Conservation (phyloP, 2,113 vertebrate species). For the Pygathrix nemaeus region DNA sequence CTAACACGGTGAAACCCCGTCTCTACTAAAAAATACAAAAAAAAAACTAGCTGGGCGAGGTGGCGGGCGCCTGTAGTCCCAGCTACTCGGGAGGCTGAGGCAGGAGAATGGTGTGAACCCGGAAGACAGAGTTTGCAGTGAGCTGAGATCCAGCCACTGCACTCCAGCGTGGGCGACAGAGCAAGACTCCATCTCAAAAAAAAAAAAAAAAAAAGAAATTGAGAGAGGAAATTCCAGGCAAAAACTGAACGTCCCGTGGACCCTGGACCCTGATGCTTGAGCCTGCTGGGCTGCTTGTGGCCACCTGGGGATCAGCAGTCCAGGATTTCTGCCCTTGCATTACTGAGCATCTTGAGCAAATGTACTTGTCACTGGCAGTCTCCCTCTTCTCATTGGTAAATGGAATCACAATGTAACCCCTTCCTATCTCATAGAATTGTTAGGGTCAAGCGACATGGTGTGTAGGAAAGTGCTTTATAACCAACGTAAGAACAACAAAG, state of each 20-base stretch:
- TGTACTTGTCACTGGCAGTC: not conserved
- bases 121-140: too few relatives aligned
- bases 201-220: not conserved
- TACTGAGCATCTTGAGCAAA: not conserved
- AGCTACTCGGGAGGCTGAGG: too few relatives aligned
- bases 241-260: not conserved
- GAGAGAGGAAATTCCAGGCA: not conserved
- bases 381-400: not conserved
- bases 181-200: too few relatives aligned
- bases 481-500: not conserved
- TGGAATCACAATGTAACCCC: rapidly evolving
- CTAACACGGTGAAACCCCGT: too few relatives aligned
- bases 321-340: not conserved
- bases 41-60: too few relatives aligned
- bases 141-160: too few relatives aligned
- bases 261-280: not conserved
- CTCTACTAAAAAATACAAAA: too few relatives aligned
- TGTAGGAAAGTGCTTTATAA: not conserved
- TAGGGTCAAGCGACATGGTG: not conserved
- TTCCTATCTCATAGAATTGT: not conserved
- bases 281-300: not conserved
- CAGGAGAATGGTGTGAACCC: too few relatives aligned
- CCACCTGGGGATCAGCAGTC: not conserved
- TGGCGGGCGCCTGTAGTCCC: too few relatives aligned
- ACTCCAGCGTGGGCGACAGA: too few relatives aligned